Base-by-base conservation (phyloP, 2,888 invertebrate genomes). In the Electrophaes corylata region DNA sequence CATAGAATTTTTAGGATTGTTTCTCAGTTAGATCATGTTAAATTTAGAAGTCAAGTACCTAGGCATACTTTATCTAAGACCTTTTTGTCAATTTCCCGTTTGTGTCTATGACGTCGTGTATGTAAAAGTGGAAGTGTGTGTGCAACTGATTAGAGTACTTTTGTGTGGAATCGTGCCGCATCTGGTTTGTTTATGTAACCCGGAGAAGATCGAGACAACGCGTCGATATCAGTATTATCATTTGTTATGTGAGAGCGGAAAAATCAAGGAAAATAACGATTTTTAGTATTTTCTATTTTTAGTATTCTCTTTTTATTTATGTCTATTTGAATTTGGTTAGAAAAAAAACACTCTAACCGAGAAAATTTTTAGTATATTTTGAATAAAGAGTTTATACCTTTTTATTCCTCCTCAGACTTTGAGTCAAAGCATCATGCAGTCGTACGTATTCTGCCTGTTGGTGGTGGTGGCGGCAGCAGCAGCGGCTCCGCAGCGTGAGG, bases 401-500 rank as follows among this genome's bases (percentile, higher is more conserved):
- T 33, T 12, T 33, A 33, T 20, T 31, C 14, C 39, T 56, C 39
- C 18, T 16, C 56, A 62, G 62, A 43, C 44, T 40, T 44, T 31
- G 45, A 49, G 62, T 58, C 18, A 20, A 39, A 33, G 23, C 53
- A 78, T 59, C 65, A 90, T 90, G 91, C 84, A 86, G 73, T 76
- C 79, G 57, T 76, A 87, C 62, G 79, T 90, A 67, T 72, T 87
- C 67, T 85, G 84, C 74, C 62, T 92, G 63, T 70, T 93, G 71
- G 84, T 89, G 65, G 69, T 92, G 66, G 86, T 93, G 71, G 92
- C 92, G 57, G 76, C 88, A 40, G 92, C 81, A 46, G 76, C 85
- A 11, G 94, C 94, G 14, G 93, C 92, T 51, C 96, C 95, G 2
- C 94, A 94, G 79, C 94, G 96, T 69, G 97, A 97, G 79, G 97